Percentiles rank a stretch among this genome's conserved stretches.
Evolutionary conservation across 2,888 invertebrate species (phyloP).

Genomic region (Junonia oenone): DNA sequence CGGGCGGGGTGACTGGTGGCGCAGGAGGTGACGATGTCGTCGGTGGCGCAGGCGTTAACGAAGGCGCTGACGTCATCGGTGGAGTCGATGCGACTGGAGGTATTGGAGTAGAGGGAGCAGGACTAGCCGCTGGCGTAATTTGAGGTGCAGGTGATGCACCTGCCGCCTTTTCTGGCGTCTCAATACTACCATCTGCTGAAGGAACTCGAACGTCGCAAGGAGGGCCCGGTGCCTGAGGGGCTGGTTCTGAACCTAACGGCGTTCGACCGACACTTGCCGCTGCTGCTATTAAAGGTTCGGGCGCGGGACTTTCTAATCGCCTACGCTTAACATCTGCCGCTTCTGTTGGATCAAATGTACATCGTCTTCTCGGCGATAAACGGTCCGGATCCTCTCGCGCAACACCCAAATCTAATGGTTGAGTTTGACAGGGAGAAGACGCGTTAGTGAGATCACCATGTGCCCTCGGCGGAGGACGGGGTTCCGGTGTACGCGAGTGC

Average conservation of each 20-base stretch:
- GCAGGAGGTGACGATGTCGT: constrained; percentile 65
- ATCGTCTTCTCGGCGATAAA: constrained; percentile 83
- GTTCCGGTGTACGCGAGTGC: constrained; percentile 75
- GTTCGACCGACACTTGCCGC: constrained; percentile 86
- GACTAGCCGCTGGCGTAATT: constrained; percentile 58
- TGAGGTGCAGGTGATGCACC: constrained; percentile 66
- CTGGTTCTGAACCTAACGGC: constrained; percentile 76
- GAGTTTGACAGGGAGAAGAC: constrained; percentile 82
- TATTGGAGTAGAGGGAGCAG: constrained; percentile 63
- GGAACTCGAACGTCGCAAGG: constrained; percentile 78
- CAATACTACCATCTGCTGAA: constrained; percentile 81
- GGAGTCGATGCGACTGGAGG: constrained; percentile 55
- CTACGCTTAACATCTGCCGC: constrained; percentile 82
- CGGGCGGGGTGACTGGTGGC: constrained; percentile 69
- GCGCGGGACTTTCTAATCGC: constrained; percentile 74
- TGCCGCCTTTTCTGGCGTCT: constrained; percentile 74
- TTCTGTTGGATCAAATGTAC: constrained; percentile 70
- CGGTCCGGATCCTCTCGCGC: constrained; percentile 81
- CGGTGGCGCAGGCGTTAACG: constrained; percentile 46
- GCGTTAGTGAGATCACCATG: constrained; percentile 52
- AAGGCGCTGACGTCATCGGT: constrained; percentile 44
- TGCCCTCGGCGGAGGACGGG: constrained; percentile 64
- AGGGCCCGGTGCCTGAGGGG: constrained; percentile 68
- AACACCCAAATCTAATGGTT: constrained; percentile 88
- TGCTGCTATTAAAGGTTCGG: constrained; percentile 85